phyloP scores from a whole-genome alignment of 1,140 invertebrate species.

The Drosophila ananassae region DNA sequence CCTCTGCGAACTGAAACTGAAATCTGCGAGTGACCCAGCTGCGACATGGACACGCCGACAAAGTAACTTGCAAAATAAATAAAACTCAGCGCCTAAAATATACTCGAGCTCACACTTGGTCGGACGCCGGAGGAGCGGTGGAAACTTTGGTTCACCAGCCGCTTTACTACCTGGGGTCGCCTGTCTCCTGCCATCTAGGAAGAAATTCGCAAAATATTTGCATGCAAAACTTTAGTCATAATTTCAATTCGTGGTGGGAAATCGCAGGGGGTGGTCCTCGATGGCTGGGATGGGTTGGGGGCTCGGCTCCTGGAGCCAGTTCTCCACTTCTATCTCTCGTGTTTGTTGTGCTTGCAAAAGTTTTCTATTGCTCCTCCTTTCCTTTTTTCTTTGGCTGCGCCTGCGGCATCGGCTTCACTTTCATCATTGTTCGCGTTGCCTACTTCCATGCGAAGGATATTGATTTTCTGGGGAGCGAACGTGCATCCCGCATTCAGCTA shows the following conservation, averaged over 20 bases:
- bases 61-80: constrained; percentile 69
- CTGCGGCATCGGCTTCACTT: constrained; percentile 51
- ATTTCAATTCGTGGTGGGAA: constrained; percentile 54
- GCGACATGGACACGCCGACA: constrained; percentile 27
- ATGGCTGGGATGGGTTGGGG: constrained; percentile 3
- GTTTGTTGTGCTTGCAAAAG: constrained; percentile 44
- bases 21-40: constrained; percentile 39
- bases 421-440: constrained; percentile 53
- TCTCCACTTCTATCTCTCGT: constrained; percentile 42
- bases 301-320: constrained; percentile 35
- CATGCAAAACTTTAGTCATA: constrained; percentile 79
- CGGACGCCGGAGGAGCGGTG: constrained; percentile 12
- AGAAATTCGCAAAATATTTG: constrained; percentile 80
- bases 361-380: constrained; percentile 16
- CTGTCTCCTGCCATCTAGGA: constrained; percentile 45
- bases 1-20: constrained; percentile 52
- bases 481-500: constrained; percentile 10
- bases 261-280: neutral
- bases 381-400: constrained; percentile 37
- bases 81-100: constrained; percentile 61
- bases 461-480: constrained; percentile 44
- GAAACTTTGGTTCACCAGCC: constrained; percentile 72
- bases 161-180: constrained; percentile 18
- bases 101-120: constrained; percentile 11
- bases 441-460: constrained; percentile 37